Evolutionary conservation across 2,113 vertebrate genomes (phyloP).

Genomic region (Limanda limanda): DNA sequence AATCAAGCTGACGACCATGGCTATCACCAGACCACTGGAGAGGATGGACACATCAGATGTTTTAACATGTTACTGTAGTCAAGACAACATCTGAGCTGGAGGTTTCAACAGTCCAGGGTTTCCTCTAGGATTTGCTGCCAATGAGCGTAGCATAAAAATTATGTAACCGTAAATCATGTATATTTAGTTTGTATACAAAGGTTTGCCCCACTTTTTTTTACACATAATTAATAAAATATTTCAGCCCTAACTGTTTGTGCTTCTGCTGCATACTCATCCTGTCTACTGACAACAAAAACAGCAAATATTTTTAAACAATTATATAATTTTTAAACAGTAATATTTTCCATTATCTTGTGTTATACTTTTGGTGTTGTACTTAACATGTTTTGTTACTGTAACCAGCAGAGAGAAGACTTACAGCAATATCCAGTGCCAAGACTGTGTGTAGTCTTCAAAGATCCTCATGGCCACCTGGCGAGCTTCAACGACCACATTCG

Average conservation of each 20-base stretch:
- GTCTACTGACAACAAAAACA: too few species aligned
- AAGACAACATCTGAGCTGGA: not conserved
- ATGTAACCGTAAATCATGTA: not conserved
- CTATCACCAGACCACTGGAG: conserved; percentile 89
- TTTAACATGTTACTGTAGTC: not conserved
- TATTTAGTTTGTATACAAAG: not conserved
- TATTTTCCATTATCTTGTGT: too few species aligned
- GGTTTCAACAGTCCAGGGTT: not conserved
- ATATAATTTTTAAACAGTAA: too few species aligned
- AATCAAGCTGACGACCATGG: conserved; percentile 90
- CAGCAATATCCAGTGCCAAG: conserved; percentile 97
- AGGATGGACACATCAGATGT: not conserved
- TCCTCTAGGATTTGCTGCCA: not conserved
- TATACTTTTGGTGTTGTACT: not conserved
- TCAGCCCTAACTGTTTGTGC: not conserved
- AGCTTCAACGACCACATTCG: conserved; percentile 88
- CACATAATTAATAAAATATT: not conserved
- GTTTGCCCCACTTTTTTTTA: not conserved
- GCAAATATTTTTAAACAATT: too few species aligned
- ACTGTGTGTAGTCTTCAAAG: conserved; percentile 95
- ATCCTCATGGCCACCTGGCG: conserved; percentile 94
- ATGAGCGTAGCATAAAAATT: too few species aligned
- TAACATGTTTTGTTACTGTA: not conserved
- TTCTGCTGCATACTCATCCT: too few species aligned
- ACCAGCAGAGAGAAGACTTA: conserved; percentile 69